phyloP scores from a whole-genome alignment of 2,888 invertebrate species.

The Horisme vitalbata region DNA sequence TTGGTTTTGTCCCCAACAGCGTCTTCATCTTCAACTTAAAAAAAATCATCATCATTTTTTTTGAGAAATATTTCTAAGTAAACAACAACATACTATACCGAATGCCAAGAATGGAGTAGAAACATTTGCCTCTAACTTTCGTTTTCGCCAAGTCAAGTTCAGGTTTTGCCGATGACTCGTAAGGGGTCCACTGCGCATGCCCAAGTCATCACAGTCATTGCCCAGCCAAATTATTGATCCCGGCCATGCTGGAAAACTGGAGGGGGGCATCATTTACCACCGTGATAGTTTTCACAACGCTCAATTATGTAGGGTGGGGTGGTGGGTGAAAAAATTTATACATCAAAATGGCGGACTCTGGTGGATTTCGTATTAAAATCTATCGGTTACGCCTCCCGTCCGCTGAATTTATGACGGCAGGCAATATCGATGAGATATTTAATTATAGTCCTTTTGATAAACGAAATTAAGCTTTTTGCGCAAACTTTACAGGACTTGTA shows the following conservation, averaged over 20 bases:
- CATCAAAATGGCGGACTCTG: slow-evolving; percentile 75
- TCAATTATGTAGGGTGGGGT: slow-evolving; percentile 73
- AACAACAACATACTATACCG: slow-evolving; percentile 21
- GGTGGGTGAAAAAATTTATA: slow-evolving; percentile 65
- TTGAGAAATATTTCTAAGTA: slow-evolving; percentile 19
- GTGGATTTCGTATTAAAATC: slow-evolving; percentile 76
- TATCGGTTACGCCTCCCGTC: slow-evolving; percentile 63
- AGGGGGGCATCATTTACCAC: slow-evolving; percentile 71
- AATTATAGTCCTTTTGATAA: slow-evolving; percentile 42
- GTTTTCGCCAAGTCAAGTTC: slow-evolving; percentile 82
- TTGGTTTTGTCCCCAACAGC: background rate
- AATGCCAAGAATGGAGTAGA: slow-evolving; percentile 73
- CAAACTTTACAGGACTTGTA: slow-evolving; percentile 1
- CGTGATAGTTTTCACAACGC: slow-evolving; percentile 81
- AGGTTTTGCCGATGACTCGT: slow-evolving; percentile 76
- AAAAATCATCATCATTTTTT: slow-evolving; percentile 13
- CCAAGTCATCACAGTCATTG: slow-evolving; percentile 82
- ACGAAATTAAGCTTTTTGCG: slow-evolving; percentile 22
- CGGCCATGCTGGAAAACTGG: slow-evolving; percentile 78
- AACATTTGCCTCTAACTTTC: slow-evolving; percentile 79
- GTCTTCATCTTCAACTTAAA: slow-evolving; percentile 5
- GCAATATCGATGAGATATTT: slow-evolving; percentile 58
- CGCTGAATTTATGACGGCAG: slow-evolving; percentile 57
- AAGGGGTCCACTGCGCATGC: slow-evolving; percentile 63
- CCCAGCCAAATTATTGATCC: slow-evolving; percentile 82